Conservation (phyloP, 2,888 invertebrate species). For the Cheilosia vernalis region DNA sequence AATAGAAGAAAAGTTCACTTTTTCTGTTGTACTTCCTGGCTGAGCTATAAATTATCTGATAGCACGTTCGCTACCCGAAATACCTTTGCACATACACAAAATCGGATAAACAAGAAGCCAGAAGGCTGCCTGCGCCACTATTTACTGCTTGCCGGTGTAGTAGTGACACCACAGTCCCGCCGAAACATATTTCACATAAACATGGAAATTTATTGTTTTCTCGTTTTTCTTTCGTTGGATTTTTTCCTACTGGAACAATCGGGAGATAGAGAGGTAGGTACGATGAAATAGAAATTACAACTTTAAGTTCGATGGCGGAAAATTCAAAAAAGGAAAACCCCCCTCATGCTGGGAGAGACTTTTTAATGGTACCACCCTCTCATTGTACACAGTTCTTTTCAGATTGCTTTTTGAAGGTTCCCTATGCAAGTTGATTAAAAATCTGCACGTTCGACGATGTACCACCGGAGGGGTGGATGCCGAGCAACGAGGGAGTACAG, state of each 20-base stretch:
- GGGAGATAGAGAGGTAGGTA: background rate
- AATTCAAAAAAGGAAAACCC: background rate
- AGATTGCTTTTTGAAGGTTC: conserved; percentile 22
- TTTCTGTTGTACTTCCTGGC: conserved; percentile 32
- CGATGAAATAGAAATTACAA: conserved; percentile 45
- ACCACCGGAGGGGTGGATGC: background rate
- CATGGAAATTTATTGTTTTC: conserved; percentile 49
- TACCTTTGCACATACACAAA: conserved; percentile 37
- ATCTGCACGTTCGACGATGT: conserved; percentile 57
- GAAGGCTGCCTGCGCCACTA: conserved; percentile 36
- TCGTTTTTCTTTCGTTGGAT: background rate
- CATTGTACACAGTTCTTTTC: conserved; percentile 8
- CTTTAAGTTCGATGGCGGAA: conserved; percentile 38
- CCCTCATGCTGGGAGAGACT: background rate
- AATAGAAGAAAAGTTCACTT: conserved; percentile 37
- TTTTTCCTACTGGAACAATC: conserved; percentile 17
- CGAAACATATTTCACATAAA: conserved; percentile 58
- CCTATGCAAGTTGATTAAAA: conserved; percentile 67
- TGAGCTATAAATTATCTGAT: conserved; percentile 65
- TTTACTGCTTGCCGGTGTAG: conserved; percentile 23
- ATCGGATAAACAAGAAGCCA: conserved; percentile 55
- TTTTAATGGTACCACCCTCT: background rate
- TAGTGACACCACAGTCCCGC: conserved; percentile 20
- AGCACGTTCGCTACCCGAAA: conserved; percentile 35
- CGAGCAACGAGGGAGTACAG: conserved; percentile 18